Evolutionary conservation across 2,797 vertebrate genomes (phyloP), one percentile per base, ranked within the genome.

Genomic region (Chromobotia macracanthus): DNA sequence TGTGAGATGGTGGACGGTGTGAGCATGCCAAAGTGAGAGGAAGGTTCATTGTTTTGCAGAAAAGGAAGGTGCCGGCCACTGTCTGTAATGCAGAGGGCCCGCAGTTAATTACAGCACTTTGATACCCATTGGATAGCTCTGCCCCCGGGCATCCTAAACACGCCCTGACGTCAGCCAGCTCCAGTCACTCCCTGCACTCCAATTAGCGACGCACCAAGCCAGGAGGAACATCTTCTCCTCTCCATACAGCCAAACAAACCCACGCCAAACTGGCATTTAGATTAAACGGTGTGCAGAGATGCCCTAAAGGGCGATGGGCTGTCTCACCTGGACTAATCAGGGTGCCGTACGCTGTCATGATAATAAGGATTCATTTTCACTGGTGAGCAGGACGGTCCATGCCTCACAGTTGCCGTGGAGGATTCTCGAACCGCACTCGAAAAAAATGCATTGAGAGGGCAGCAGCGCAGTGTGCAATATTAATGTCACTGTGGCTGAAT

Each of bases 61-160:
- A 94, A 95, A 91, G 74, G 95, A 98, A 95, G 95, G 97, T 95
- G 96, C 93, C 90, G 92, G 93, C 93, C 72, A 85, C 80, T 69
- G 72, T 76, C 68, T 44, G 94, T 95, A 96, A 97, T 95, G 95
- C 95, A 95, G 94, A 95, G 95, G 94, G 93, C 93, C 96, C 95
- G 95, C 96, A 96, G 98, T 98, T 98, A 98, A 99, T 98, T 98
- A 98, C 96, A 95, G 88, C 95, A 96, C 97, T 98, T 98, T 98
- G 97, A 98, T 98, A 97, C 97, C 97, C 96, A 96, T 94, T 97
- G 97, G 97, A 98, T 91, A 90, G 95, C 94, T 95, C 95, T 95
- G 96, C 96, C 97, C 95, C 93, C 88, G 96, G 97, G 96, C 96
- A 97, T 97, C 96, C 95, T 95, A 97, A 98, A 98, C 95, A 96